Conservation (phyloP, 2,113 vertebrate species). For the Xiphias gladius region DNA sequence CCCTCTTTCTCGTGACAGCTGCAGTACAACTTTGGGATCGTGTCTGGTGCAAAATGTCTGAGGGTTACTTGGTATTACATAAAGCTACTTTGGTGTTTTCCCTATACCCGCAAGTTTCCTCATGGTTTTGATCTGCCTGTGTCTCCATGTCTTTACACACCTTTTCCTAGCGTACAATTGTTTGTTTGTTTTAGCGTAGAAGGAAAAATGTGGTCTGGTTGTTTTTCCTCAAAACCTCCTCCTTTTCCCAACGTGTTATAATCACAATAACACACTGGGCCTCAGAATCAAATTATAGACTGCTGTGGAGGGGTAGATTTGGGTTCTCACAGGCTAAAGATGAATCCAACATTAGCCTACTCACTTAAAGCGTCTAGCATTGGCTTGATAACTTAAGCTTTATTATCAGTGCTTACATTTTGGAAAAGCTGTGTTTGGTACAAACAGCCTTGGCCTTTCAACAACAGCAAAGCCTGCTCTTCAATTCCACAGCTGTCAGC, state of each 20-base stretch:
- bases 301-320: background rate
- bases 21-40: background rate
- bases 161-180: background rate
- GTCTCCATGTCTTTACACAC: background rate
- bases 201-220: constrained; percentile 1
- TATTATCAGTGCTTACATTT: background rate
- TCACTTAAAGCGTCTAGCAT: background rate
- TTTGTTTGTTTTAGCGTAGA: constrained; percentile 18
- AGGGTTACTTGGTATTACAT: background rate
- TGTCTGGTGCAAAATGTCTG: constrained; percentile 1
- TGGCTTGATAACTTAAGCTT: background rate
- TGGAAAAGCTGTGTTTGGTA: background rate
- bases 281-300: background rate
- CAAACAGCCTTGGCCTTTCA: background rate
- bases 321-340: background rate
- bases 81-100: constrained; percentile 3
- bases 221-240: background rate
- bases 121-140: background rate
- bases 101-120: background rate
- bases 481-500: constrained; percentile 33
- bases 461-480: constrained; percentile 22
- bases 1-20: background rate
- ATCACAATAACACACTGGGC: background rate
- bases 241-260: background rate
- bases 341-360: background rate